Base-by-base conservation (phyloP, 2,888 invertebrate species). In the Dastarcus helophoroides region DNA sequence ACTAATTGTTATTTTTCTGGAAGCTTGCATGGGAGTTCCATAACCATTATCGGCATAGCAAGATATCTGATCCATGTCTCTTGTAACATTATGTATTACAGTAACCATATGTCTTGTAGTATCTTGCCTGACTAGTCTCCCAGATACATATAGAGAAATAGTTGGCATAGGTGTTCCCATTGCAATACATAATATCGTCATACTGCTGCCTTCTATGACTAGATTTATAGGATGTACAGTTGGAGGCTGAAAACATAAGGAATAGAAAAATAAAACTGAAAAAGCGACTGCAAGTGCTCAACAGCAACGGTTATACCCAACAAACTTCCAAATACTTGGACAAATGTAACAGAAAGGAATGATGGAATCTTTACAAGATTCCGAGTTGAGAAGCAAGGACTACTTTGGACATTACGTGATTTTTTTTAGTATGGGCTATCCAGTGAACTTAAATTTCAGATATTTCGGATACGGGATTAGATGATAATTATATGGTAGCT, bases 41-140 rank as follows among this genome's bases (percentile, higher is more conserved):
- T 82, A 84, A 2, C 85, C 86, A 51, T 88, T 88, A 62, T 86
- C 85, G 0, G 84, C 86, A 59, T 84, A 85, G 57, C 88, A 88
- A 1, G 84, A 81, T 38, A 88, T 79, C 56, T 82, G 78, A 51
- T 82, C 77, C 84, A 85, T 85, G 56, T 84, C 83, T 2, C 79
- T 68, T 0, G 83, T 82, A 7, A 88, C 79, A 56, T 86, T 86
- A 54, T 82, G 78, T 37, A 85, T 77, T n/a, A 81, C 79, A 0
- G 85, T 82, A 22, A 86, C 84, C 81, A 86, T 81, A 58, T 86
- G 85, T 1, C 85, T 67, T 0, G 84, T 82, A 17, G 76, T 77
- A 40, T 84, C 83, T 59, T 85, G 82, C 1, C 81, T 67, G n/a
- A 85, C 78, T n/a, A 85, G 65, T 33, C 75, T 60, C 50, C 81